Conservation (phyloP, 2,888 invertebrate species). For the Iselma pallidipennis region DNA sequence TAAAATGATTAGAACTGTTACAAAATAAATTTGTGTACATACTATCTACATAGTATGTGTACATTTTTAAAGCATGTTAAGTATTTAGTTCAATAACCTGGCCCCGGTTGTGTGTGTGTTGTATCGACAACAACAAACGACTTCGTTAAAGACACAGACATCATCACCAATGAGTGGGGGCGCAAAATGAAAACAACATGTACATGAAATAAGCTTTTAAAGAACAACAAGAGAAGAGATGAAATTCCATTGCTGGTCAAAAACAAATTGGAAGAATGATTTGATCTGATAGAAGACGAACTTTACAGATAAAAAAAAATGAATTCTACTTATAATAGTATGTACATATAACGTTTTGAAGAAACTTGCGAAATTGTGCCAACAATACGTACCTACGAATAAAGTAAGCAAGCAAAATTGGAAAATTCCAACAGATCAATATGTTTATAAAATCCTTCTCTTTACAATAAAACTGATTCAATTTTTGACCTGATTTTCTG, state of each 20-base stretch:
- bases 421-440: background rate
- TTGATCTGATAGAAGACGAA: too few species aligned
- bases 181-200: background rate
- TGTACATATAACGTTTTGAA: too few species aligned
- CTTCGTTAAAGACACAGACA: conserved; percentile 1
- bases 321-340: too few species aligned
- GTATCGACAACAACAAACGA: background rate
- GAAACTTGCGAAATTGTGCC: too few species aligned
- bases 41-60: background rate
- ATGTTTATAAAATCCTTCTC: too few species aligned
- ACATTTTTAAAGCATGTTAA: background rate
- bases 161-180: background rate
- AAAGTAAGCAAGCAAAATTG: background rate
- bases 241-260: background rate
- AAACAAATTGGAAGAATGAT: too few species aligned
- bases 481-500: background rate
- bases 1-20: background rate
- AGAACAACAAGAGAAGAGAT: background rate
- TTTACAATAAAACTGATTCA: background rate
- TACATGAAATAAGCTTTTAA: background rate
- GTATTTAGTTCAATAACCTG: background rate
- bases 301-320: too few species aligned
- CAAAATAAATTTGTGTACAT: background rate
- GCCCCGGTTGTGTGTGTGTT: background rate
- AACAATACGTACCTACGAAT: too few species aligned